Base-by-base conservation (phyloP, 2,113 vertebrate genomes). In the Menura novaehollandiae region DNA sequence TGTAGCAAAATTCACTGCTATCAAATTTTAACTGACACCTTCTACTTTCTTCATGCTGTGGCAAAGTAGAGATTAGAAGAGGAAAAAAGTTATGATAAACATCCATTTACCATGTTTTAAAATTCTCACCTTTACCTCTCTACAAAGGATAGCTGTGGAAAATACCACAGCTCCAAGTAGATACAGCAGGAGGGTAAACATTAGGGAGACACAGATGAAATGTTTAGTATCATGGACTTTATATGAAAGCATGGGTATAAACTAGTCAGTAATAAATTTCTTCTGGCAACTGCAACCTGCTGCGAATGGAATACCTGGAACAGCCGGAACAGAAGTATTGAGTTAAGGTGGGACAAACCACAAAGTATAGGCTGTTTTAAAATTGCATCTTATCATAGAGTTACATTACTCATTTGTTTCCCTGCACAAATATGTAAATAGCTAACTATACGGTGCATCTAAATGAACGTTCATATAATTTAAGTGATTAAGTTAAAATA, bases 391-490 rank as follows among this genome's bases (percentile, higher is more conserved):
- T 68, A 32, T 30, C 15, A 37, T 4, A 4, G 9, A 49, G 6
- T 35, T 71, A 56, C 58, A 63, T 22, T 27, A 23, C 3, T 15
- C 2, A 37, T 62, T 81, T 79, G 27, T 67, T 91, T 79, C 28
- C 13, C 52, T n/a, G 9, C 16, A 1, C 1, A 55, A 43, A 75
- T 15, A 49, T 21, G 10, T 55, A 85, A 66, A 28, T 63, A 66
- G 2, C 3, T 67, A 63, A 32, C 8, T 20, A n/a, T 19, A 14
- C 1, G 9, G 8, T 33, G 3, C 1, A 39, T 73, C 60, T 30
- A 55, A 63, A 67, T 53, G 6, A 18, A 75, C 37, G n/a, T 30
- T 56, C 33, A 11, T 52, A 13, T 20, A 67, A 58, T 68, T 63
- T 52, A 46, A 74, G 2, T 16, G 32, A 55, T 24, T 46, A 67